These are phyloP conservation scores for Lasioglossum albipes DNA, from an alignment of 1,140 invertebrate species.

Conservation along the genomic window DNA sequence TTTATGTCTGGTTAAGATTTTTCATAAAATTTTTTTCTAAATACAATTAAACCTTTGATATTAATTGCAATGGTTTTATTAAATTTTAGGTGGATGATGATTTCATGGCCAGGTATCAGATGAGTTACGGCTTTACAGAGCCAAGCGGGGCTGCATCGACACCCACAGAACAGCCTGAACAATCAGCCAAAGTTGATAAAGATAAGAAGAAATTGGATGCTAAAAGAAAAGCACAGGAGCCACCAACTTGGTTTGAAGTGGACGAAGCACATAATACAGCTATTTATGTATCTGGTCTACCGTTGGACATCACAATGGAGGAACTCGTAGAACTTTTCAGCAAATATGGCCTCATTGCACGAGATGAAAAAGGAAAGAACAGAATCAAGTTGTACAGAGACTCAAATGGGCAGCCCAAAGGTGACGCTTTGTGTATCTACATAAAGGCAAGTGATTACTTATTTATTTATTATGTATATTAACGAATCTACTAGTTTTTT, in stretches of 20 bases:
- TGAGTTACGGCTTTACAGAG: constrained; percentile 93
- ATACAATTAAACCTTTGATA: too few species aligned
- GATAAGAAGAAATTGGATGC: constrained; percentile 69
- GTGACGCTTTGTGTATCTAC: constrained; percentile 98
- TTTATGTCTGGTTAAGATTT: neutral
- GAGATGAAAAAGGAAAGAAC: constrained; percentile 91
- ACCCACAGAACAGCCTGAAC: constrained; percentile 10
- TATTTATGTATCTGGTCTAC: constrained; percentile 97
- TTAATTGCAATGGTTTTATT: neutral
- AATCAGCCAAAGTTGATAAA: constrained; percentile 44
- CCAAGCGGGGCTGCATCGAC: constrained; percentile 51
- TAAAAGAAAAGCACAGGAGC: constrained; percentile 74
- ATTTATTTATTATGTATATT: neutral
- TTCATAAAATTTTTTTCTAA: neutral
- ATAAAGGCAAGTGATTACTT: constrained; percentile 86
- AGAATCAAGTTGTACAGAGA: constrained; percentile 98
- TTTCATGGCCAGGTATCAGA: constrained; percentile 97
- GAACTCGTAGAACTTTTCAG: constrained; percentile 95
- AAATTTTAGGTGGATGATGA: constrained; percentile 94
- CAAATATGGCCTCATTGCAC: constrained; percentile 97
- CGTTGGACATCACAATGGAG: constrained; percentile 92
- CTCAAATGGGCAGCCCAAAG: constrained; percentile 92
- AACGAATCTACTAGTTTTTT: too few species aligned
- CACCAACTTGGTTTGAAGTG: constrained; percentile 94
- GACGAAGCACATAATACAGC: constrained; percentile 96